Evolutionary conservation across 2,113 vertebrate species (phyloP).

Genomic region (Canis aureus): DNA sequence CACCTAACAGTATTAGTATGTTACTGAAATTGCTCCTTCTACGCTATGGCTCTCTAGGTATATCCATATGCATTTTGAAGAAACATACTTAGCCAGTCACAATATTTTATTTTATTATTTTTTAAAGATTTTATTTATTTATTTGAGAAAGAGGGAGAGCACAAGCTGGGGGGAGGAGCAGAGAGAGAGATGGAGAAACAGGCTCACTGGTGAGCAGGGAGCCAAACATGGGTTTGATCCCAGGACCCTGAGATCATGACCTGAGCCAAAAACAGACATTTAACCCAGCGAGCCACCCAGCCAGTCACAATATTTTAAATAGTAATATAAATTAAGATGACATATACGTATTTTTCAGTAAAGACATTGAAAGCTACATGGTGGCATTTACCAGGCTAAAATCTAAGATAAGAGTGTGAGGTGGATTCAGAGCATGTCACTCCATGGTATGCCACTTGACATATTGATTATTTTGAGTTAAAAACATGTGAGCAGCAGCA

Average conservation of each 20-base stretch:
- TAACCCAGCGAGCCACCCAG: too few species aligned
- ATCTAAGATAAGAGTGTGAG: not conserved
- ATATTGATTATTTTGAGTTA: not conserved
- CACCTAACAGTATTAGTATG: not conserved
- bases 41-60: not conserved
- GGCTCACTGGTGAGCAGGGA: too few species aligned
- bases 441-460: not conserved
- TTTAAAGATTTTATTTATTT: too few species aligned
- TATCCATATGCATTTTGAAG: not conserved
- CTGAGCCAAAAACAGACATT: too few species aligned
- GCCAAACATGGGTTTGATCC: too few species aligned
- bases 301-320: not conserved
- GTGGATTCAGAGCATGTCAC: not conserved
- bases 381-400: not conserved
- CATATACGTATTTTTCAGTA: not conserved
- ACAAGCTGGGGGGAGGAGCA: too few species aligned
- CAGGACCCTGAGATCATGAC: too few species aligned
- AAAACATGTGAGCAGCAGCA: not conserved
- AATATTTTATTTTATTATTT: too few species aligned
- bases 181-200: too few species aligned
- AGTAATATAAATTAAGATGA: not conserved
- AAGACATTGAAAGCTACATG: not conserved
- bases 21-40: not conserved
- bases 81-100: not conserved
- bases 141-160: too few species aligned